A percentile compares a stretch with the other conserved stretches of the same genome.
These are phyloP conservation scores for Camponotus floridanus DNA, from an alignment of 1,140 invertebrate species.

Conservation along the genomic window DNA sequence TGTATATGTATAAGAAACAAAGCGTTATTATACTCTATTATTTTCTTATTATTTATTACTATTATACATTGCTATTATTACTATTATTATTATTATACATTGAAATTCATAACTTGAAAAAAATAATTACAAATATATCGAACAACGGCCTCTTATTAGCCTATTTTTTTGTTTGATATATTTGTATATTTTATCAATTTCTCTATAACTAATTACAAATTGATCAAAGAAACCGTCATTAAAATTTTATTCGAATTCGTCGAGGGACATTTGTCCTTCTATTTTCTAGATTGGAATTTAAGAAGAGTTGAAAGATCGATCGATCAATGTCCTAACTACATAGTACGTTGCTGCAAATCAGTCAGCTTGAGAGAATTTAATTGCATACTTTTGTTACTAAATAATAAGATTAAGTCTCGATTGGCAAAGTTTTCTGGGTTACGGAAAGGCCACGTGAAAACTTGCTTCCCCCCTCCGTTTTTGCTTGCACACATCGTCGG, in stretches of 20 bases:
- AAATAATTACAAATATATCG: background rate
- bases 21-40: background rate
- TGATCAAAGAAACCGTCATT: background rate
- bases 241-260: background rate
- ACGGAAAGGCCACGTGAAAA: slow-evolving; percentile 41
- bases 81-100: too few species aligned
- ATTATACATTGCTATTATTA: too few species aligned
- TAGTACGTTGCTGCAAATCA: background rate
- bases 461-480: slow-evolving; percentile 8
- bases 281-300: background rate
- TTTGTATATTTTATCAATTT: too few species aligned
- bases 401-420: slow-evolving; percentile 50
- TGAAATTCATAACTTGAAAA: background rate
- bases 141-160: too few species aligned
- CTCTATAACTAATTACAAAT: background rate
- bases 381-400: slow-evolving; percentile 47
- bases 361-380: slow-evolving; percentile 16
- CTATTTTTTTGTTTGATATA: too few species aligned
- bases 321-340: background rate
- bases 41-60: background rate
- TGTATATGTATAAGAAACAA: too few species aligned
- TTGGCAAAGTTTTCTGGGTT: slow-evolving; percentile 63
- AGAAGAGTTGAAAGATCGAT: background rate
- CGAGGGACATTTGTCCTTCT: background rate
- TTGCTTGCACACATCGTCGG: slow-evolving; percentile 40